A percentile compares a stretch with the other conserved stretches of the same genome.
phyloP scores from a whole-genome alignment of 2,113 vertebrate species.

The Saguinus midas region DNA sequence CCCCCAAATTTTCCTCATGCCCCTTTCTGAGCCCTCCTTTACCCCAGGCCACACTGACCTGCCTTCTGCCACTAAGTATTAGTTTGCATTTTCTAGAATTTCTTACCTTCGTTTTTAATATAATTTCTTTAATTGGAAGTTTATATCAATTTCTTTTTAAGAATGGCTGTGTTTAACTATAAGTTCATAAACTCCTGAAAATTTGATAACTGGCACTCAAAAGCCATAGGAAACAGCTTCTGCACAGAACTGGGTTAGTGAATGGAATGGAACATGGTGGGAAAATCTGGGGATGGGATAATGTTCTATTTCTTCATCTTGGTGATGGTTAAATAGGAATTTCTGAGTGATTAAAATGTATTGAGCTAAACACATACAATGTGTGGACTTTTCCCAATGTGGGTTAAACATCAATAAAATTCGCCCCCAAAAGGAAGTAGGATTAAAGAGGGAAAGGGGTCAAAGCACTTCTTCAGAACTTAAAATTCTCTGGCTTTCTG shows the following conservation, averaged over 20 bases:
- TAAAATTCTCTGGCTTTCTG: conserved; percentile 14
- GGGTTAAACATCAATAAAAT: background rate
- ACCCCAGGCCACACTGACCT: background rate
- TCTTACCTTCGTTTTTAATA: background rate
- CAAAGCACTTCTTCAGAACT: background rate
- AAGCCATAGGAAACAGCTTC: background rate
- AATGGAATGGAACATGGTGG: background rate
- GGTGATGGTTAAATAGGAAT: background rate
- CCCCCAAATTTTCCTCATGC: background rate
- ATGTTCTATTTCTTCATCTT: background rate
- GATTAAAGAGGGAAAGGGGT: background rate
- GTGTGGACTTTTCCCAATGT: background rate
- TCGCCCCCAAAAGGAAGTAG: background rate
- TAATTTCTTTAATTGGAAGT: background rate
- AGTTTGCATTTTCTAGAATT: background rate
- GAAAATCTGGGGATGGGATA: background rate
- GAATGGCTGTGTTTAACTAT: background rate
- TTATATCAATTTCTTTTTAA: background rate
- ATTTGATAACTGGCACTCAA: background rate
- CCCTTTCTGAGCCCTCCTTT: background rate
- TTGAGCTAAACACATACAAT: background rate
- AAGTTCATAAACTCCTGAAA: background rate
- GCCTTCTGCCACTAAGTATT: background rate
- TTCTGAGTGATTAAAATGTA: background rate
- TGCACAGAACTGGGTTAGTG: accelerated